A percentile compares a stretch with the other conserved stretches of the same genome.
phyloP scores from a whole-genome alignment of 1,140 invertebrate species.

The Asobara japonica region DNA sequence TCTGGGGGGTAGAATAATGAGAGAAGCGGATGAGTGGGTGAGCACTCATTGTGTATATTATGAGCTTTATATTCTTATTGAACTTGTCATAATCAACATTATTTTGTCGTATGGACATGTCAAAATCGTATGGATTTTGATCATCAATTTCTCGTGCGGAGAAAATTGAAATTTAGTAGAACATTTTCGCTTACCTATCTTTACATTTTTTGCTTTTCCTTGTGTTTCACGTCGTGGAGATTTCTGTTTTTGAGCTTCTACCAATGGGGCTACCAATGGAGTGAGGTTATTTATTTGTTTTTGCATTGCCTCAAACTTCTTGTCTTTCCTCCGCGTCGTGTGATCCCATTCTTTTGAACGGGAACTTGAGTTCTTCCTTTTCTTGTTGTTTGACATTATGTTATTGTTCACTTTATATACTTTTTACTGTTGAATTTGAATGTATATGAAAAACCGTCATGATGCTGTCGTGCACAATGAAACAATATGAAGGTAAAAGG shows the following conservation, averaged over 20 bases:
- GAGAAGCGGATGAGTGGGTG: too few species aligned
- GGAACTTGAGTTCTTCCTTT: neutral
- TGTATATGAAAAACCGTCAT: neutral
- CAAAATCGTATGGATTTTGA: too few species aligned
- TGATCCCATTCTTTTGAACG: neutral
- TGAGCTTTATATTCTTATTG: too few species aligned
- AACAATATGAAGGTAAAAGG: slow-evolving; percentile 12
- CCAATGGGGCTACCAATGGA: neutral
- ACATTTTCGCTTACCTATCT: too few species aligned
- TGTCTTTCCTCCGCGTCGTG: neutral
- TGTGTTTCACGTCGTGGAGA: neutral
- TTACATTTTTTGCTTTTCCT: neutral
- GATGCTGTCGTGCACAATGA: slow-evolving; percentile 14
- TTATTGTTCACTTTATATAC: neutral
- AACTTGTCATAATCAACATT: too few species aligned
- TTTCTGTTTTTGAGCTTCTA: neutral
- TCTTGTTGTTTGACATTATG: neutral
- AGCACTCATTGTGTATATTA: too few species aligned
- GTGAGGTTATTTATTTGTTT: slow-evolving; percentile 4
- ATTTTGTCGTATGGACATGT: too few species aligned
- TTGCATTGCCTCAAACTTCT: neutral
- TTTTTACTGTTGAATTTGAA: slow-evolving; percentile 16
- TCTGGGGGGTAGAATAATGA: too few species aligned
- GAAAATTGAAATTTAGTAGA: too few species aligned
- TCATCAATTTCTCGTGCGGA: too few species aligned